A percentile compares a stretch with the other conserved stretches of the same genome.
phyloP scores from a whole-genome alignment of 2,113 vertebrate genomes.

The Tonatia bakeri region DNA sequence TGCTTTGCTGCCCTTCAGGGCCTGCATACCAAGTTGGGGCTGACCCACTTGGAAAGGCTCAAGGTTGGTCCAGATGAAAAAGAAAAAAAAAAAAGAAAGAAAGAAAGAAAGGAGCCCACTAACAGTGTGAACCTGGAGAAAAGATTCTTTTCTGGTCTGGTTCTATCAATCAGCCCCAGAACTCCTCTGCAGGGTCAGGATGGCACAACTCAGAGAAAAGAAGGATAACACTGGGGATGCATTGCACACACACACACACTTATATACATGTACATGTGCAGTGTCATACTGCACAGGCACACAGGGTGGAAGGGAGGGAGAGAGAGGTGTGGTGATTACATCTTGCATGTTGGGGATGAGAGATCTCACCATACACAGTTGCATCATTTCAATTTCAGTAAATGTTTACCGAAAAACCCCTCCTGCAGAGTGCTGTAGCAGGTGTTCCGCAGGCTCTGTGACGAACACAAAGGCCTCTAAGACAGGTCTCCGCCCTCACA shows the following conservation, averaged over 20 bases:
- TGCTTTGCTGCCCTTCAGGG: neutral
- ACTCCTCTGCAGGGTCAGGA: neutral
- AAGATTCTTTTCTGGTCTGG: neutral
- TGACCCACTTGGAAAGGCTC: neutral
- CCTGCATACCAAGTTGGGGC: neutral
- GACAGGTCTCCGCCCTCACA: neutral
- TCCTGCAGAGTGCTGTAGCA: accelerated
- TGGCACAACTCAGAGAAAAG: neutral
- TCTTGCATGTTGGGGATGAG: neutral
- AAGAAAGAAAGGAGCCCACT: neutral
- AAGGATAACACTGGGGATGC: neutral
- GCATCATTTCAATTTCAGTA: neutral
- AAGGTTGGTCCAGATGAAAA: neutral
- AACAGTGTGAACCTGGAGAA: neutral
- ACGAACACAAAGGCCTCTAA: neutral
- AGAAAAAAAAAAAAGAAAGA: neutral
- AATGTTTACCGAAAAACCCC: neutral
- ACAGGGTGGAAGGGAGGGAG: neutral
- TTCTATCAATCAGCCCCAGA: neutral
- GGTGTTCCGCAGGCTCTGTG: neutral
- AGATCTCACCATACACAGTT: neutral
- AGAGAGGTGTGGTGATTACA: neutral
- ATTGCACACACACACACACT: neutral
- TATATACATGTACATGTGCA: neutral
- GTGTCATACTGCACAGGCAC: neutral